phyloP scores from a whole-genome alignment of 2,888 invertebrate species.

The Meghimatium bilineatum region DNA sequence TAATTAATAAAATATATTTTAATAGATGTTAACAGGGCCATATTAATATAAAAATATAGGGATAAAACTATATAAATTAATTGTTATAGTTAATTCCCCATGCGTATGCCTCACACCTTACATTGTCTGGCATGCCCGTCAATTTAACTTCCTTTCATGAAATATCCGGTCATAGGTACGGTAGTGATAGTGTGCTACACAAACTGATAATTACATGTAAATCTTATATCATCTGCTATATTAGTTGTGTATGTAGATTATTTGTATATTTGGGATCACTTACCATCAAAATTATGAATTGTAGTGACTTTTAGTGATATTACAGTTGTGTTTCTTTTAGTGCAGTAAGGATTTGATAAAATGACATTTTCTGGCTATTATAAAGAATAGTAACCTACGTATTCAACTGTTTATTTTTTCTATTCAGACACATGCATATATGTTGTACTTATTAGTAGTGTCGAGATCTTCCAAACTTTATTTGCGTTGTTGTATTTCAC shows the following conservation, averaged over 20 bases:
- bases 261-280: not conserved
- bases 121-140: slow-evolving; percentile 27
- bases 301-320: not conserved
- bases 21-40: too few relatives aligned
- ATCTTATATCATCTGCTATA: slow-evolving; percentile 4
- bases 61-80: too few relatives aligned
- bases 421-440: too few relatives aligned
- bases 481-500: too few relatives aligned
- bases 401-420: too few relatives aligned
- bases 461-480: too few relatives aligned
- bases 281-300: not conserved
- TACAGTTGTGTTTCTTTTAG: not conserved
- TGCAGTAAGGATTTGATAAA: not conserved
- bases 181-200: not conserved
- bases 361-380: not conserved
- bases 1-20: too few relatives aligned
- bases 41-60: too few relatives aligned
- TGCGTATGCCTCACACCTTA: not conserved
- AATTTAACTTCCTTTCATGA: slow-evolving; percentile 27
- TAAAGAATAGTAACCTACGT: not conserved
- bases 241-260: not conserved
- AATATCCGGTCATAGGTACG: slow-evolving; percentile 38
- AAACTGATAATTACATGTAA: not conserved
- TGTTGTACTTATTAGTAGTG: too few relatives aligned
- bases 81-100: not conserved